phyloP scores from a whole-genome alignment of 2,797 vertebrate species.

The Mormyrops boulengeri region DNA sequence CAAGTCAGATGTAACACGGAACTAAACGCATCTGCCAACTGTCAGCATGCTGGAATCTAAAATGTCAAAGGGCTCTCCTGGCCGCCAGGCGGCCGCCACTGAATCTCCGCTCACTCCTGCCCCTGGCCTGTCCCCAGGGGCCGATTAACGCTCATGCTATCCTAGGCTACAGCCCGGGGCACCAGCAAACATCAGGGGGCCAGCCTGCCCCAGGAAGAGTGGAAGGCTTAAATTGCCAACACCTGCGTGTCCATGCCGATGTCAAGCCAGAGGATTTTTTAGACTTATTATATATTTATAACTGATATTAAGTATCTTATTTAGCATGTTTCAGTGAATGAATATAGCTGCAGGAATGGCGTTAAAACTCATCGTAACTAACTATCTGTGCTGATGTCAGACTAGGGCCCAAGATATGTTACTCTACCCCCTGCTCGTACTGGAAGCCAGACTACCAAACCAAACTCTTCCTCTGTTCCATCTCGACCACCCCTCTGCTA shows the following conservation, averaged over 20 bases:
- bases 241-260: background rate
- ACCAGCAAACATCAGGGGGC: background rate
- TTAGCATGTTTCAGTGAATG: background rate
- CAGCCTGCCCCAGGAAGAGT: background rate
- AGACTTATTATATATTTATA: background rate
- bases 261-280: background rate
- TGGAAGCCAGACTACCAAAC: background rate
- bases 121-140: background rate
- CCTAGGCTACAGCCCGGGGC: background rate
- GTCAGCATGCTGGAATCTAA: background rate
- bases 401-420: background rate
- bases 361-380: background rate
- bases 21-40: background rate
- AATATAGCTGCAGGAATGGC: background rate
- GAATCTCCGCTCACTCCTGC: background rate
- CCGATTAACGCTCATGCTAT: too few species aligned
- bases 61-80: background rate
- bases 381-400: background rate
- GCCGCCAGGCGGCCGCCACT: too few species aligned
- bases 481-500: background rate
- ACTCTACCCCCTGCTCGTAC: background rate
- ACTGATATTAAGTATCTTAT: background rate
- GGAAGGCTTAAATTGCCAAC: background rate
- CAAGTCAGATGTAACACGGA: background rate
- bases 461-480: too few species aligned